Evolutionary conservation across 1,140 invertebrate genomes (phyloP).

Genomic region (Onthophagus taurus): DNA sequence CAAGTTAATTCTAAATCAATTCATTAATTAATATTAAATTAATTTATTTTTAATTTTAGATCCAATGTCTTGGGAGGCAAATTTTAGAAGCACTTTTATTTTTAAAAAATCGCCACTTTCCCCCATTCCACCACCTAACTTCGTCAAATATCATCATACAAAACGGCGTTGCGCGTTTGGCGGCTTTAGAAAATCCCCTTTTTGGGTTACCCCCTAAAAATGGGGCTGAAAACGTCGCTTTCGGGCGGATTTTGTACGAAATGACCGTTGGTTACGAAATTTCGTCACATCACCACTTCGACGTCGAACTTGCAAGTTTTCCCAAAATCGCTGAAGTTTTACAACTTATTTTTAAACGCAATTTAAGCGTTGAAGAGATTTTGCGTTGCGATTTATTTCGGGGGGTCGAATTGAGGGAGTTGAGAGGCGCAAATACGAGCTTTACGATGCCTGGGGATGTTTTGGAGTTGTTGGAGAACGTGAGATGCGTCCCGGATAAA

Average conservation of each 20-base stretch:
- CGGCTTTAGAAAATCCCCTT: slow-evolving; percentile 74
- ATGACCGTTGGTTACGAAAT: slow-evolving; percentile 82
- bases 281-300: slow-evolving; percentile 59
- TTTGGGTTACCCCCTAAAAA: slow-evolving; percentile 66
- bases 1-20: slow-evolving; percentile 20
- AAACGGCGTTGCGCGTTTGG: slow-evolving; percentile 74
- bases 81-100: slow-evolving; percentile 81
- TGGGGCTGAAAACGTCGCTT: slow-evolving; percentile 58
- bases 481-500: slow-evolving; percentile 10
- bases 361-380: slow-evolving; percentile 66
- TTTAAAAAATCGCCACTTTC: slow-evolving; percentile 78
- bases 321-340: slow-evolving; percentile 72
- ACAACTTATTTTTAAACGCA: slow-evolving; percentile 68
- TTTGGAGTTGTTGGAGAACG: slow-evolving; percentile 26
- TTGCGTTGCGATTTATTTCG: slow-evolving; percentile 73
- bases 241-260: slow-evolving; percentile 79
- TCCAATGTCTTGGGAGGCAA: slow-evolving; percentile 78
- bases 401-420: slow-evolving; percentile 78
- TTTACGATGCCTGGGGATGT: slow-evolving; percentile 23
- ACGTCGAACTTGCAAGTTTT: slow-evolving; percentile 60
- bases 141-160: slow-evolving; percentile 85
- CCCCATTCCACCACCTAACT: slow-evolving; percentile 75
- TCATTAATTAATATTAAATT: background rate
- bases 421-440: slow-evolving; percentile 39
- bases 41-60: slow-evolving; percentile 37